phyloP scores from a whole-genome alignment of 2,888 invertebrate genomes.

The Drosophila tanythrix region DNA sequence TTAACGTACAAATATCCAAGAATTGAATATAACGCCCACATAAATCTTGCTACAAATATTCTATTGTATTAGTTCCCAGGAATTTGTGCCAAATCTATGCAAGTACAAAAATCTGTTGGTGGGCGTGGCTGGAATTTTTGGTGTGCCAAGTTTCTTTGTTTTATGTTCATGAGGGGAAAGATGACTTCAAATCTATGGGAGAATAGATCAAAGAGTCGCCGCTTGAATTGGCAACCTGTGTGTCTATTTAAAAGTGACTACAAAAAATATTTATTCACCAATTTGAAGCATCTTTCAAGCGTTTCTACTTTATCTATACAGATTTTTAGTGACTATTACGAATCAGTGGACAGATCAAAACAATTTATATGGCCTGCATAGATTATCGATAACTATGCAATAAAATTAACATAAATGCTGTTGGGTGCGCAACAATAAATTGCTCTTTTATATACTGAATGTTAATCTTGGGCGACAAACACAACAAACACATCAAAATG shows the following conservation, averaged over 20 bases:
- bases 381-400: constrained; percentile 34
- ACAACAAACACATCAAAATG: constrained; percentile 14
- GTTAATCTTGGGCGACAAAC: constrained; percentile 15
- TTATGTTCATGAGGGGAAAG: not conserved
- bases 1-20: not conserved
- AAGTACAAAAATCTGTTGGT: not conserved
- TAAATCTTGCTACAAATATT: not conserved
- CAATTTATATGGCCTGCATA: not conserved
- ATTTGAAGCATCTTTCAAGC: not conserved
- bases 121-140: constrained; percentile 2
- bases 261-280: not conserved
- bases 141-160: not conserved
- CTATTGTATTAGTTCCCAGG: not conserved
- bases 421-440: constrained; percentile 20
- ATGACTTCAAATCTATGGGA: not conserved
- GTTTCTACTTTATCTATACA: not conserved
- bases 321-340: not conserved
- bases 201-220: constrained; percentile 6
- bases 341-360: not conserved
- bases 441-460: constrained; percentile 29
- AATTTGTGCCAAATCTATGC: not conserved
- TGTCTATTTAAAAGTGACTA: not conserved
- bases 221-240: constrained; percentile 1
- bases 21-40: not conserved
- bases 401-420: constrained; percentile 32